These are phyloP conservation scores for Pteruthius melanotis DNA, from an alignment of 2,113 vertebrate genomes.

Conservation along the genomic window DNA sequence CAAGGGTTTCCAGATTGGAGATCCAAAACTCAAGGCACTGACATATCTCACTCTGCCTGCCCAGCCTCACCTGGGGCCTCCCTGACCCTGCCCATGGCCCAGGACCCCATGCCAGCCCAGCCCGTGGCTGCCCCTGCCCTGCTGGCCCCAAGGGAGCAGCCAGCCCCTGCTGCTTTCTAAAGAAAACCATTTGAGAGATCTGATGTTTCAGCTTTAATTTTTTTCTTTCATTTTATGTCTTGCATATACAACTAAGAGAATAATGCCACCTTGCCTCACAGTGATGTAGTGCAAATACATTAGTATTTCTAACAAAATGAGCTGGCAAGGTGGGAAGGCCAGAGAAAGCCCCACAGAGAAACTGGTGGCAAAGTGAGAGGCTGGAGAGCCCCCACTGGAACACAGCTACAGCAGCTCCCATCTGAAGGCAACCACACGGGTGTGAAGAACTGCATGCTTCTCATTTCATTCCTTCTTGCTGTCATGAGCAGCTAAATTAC, in stretches of 20 bases:
- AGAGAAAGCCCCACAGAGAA: not conserved
- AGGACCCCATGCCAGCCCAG: not conserved
- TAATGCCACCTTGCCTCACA: slow-evolving; percentile 55
- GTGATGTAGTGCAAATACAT: slow-evolving; percentile 47
- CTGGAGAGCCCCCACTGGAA: not conserved
- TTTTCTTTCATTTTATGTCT: not conserved
- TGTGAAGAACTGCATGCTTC: not conserved
- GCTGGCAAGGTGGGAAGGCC: not conserved
- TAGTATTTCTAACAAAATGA: not conserved
- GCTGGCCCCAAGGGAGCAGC: rapidly evolving
- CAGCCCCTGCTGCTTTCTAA: not conserved
- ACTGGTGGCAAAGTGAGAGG: not conserved
- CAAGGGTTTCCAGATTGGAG: not conserved
- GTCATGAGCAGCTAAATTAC: not conserved
- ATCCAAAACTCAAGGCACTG: not conserved
- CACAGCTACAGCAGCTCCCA: not conserved
- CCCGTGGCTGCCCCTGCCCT: rapidly evolving
- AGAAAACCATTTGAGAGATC: rapidly evolving
- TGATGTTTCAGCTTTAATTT: not conserved
- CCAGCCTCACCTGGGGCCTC: not conserved
- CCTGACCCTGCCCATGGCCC: not conserved
- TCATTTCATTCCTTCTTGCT: not conserved
- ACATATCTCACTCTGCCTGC: not conserved
- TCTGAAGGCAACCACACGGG: not conserved
- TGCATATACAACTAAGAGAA: slow-evolving; percentile 36